phyloP scores from a whole-genome alignment of 2,888 invertebrate genomes.

The Agrotis clavis region DNA sequence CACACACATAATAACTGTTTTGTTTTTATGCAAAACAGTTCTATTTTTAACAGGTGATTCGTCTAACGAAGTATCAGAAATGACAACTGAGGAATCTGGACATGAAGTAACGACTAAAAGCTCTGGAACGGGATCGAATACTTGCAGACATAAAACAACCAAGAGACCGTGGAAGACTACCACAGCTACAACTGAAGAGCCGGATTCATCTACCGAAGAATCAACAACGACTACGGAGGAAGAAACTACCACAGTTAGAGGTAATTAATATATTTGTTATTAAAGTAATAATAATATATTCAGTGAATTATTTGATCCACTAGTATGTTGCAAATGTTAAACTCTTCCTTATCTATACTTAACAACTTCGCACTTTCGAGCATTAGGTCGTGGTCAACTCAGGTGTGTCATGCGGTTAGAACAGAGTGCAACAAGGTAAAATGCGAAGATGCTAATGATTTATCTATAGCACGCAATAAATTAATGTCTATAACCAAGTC shows the following conservation, averaged over 20 bases:
- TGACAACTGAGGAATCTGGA: too few species aligned
- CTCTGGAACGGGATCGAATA: background rate
- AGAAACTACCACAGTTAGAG: conserved; percentile 8
- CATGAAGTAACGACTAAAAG: too few species aligned
- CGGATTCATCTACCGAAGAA: background rate
- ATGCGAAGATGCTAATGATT: background rate
- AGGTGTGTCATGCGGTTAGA: conserved; percentile 5
- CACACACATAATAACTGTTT: too few species aligned
- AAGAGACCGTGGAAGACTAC: background rate
- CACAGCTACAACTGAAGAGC: background rate
- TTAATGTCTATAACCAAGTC: too few species aligned
- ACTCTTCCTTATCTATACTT: background rate
- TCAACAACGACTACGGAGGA: background rate
- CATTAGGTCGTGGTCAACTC: background rate
- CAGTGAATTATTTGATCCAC: background rate
- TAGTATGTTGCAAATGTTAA: too few species aligned
- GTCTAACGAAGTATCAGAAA: too few species aligned
- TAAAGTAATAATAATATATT: background rate
- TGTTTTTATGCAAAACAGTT: too few species aligned
- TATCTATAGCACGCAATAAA: too few species aligned
- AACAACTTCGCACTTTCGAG: background rate
- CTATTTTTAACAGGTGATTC: too few species aligned
- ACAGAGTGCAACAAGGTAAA: background rate
- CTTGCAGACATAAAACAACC: conserved; percentile 3
- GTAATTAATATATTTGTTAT: conserved; percentile 11